These are phyloP conservation scores for Sipha maydis DNA, from an alignment of 2,888 invertebrate genomes.

Conservation along the genomic window DNA sequence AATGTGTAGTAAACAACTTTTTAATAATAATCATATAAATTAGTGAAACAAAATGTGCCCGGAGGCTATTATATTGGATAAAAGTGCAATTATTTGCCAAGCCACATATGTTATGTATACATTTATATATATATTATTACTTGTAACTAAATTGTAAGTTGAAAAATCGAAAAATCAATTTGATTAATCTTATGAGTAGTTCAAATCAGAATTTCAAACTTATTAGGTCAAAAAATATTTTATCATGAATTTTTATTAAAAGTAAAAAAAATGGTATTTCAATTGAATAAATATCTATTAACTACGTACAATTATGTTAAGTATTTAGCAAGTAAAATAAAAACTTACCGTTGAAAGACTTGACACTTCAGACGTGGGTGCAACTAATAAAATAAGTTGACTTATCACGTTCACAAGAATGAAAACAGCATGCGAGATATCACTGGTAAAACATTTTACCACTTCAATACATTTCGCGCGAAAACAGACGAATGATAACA, in stretches of 20 bases:
- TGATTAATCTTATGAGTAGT: conserved; percentile 14
- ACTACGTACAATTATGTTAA: no score
- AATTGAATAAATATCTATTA: no score
- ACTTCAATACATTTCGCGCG: conserved; percentile 4
- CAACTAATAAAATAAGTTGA: not conserved
- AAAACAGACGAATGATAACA: conserved; percentile 5
- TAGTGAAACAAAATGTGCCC: not conserved
- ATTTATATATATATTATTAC: conserved; percentile 5
- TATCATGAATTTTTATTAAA: no score
- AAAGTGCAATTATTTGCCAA: conserved; percentile 23
- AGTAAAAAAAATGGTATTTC: no score
- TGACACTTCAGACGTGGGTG: conserved; percentile 5
- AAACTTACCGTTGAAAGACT: not conserved
- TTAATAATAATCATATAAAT: conserved; percentile 21
- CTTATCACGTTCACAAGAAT: not conserved
- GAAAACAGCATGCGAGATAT: not conserved
- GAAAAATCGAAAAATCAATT: conserved; percentile 20
- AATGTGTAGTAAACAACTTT: conserved; percentile 1
- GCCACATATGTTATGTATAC: conserved; percentile 14
- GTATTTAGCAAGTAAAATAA: no score
- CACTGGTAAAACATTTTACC: conserved; percentile 3
- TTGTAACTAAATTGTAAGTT: conserved; percentile 28
- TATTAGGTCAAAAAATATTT: no score
- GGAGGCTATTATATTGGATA: conserved; percentile 11
- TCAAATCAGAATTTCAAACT: conserved; percentile 19